These are phyloP conservation scores for Archocentrus centrarchus DNA, from an alignment of 2,113 vertebrate species.

Conservation along the genomic window DNA sequence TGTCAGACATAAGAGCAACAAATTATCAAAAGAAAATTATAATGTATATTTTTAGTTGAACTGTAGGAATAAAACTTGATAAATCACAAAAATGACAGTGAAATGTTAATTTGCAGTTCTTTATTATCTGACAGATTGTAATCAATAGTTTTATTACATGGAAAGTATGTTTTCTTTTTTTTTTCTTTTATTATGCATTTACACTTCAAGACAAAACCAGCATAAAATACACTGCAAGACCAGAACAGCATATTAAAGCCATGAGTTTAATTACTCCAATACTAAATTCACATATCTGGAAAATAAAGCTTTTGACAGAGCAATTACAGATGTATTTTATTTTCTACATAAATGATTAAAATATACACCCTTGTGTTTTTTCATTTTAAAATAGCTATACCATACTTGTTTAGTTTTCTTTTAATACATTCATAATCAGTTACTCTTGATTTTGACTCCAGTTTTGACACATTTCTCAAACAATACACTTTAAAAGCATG, in stretches of 20 bases:
- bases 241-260: conserved; percentile 13
- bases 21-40: background rate
- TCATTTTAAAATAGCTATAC: conserved; percentile 43
- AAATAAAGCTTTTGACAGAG: conserved; percentile 44
- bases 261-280: conserved; percentile 9
- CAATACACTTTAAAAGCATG: conserved; percentile 28
- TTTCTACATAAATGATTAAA: conserved; percentile 30
- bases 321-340: background rate
- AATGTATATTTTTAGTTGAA: background rate
- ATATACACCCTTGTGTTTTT: conserved; percentile 15
- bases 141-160: conserved; percentile 12
- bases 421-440: conserved; percentile 65
- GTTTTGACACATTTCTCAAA: conserved; percentile 38
- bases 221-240: conserved; percentile 35
- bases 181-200: conserved; percentile 36
- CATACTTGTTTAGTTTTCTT: conserved; percentile 25
- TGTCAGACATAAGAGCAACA: background rate
- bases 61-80: background rate
- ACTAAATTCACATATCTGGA: conserved; percentile 17
- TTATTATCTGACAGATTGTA: conserved; percentile 14
- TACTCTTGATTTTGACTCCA: conserved; percentile 39
- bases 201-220: conserved; percentile 43
- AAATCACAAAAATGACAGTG: background rate
- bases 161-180: background rate
- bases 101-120: background rate